Evolutionary conservation across 2,113 vertebrate species (phyloP).

Genomic region (Seriola rivoliana): DNA sequence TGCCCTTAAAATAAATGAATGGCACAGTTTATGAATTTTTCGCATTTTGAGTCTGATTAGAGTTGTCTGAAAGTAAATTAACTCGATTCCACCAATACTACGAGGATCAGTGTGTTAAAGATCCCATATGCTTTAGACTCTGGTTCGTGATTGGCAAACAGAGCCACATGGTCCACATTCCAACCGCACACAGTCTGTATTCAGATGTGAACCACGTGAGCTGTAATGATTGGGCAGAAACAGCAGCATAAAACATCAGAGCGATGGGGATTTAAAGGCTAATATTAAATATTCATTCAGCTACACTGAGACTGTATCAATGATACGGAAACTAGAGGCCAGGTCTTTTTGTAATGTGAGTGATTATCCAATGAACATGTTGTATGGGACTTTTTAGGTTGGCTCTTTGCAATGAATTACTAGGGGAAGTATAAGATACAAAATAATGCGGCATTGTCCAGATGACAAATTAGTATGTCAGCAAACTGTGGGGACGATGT

Average conservation of each 20-base stretch:
- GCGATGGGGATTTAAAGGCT: slow-evolving; percentile 23
- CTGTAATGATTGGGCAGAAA: slow-evolving; percentile 26
- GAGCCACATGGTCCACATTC: slow-evolving; percentile 28
- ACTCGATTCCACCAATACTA: neutral
- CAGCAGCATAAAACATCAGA: slow-evolving; percentile 18
- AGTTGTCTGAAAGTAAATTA: neutral
- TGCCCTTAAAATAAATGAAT: slow-evolving; percentile 15
- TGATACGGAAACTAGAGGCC: slow-evolving; percentile 47
- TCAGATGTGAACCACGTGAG: slow-evolving; percentile 59
- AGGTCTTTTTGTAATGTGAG: slow-evolving; percentile 7
- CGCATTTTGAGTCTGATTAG: slow-evolving; percentile 11
- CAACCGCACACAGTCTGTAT: slow-evolving; percentile 21
- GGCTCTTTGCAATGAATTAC: slow-evolving; percentile 1
- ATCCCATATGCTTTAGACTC: neutral
- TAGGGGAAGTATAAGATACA: neutral
- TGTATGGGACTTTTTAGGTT: neutral
- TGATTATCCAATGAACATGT: slow-evolving; percentile 13
- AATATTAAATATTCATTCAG: slow-evolving; percentile 42
- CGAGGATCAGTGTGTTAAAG: neutral
- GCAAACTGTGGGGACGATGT: neutral
- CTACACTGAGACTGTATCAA: slow-evolving; percentile 36
- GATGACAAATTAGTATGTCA: neutral
- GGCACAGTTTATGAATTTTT: slow-evolving; percentile 20
- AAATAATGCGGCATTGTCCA: neutral
- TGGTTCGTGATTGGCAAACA: neutral